A percentile compares a stretch with the other conserved stretches of the same genome.
These are phyloP conservation scores for Todiramphus chloris DNA, from an alignment of 2,113 vertebrate species.

Conservation along the genomic window DNA sequence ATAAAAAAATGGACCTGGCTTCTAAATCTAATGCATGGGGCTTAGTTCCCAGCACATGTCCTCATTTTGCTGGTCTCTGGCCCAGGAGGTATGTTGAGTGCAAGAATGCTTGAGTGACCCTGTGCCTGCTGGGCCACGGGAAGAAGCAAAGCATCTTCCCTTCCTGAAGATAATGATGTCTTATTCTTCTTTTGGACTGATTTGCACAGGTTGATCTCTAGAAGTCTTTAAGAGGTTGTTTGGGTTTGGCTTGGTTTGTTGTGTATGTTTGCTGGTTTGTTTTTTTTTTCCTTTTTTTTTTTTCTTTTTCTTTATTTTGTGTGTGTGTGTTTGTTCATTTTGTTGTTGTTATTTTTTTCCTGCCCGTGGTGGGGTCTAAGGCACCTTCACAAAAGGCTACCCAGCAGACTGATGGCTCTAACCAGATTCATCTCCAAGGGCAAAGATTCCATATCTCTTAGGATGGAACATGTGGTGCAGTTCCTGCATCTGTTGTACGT, in stretches of 20 bases:
- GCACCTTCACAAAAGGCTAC: neutral
- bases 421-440: neutral
- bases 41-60: neutral
- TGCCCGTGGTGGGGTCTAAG: neutral
- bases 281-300: no score
- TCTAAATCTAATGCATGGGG: neutral
- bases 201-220: neutral
- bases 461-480: neutral
- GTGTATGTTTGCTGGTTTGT: no score
- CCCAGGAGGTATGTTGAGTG: fast-evolving
- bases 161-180: neutral
- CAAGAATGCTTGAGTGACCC: neutral
- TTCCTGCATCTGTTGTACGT: neutral
- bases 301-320: no score
- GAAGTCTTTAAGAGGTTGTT: neutral
- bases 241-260: neutral
- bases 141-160: neutral
- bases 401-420: neutral
- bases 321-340: no score
- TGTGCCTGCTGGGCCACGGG: neutral
- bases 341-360: neutral
- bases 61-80: neutral
- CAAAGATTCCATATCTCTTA: neutral
- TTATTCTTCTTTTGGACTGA: neutral
- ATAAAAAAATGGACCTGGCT: neutral